Base-by-base conservation (phyloP, 2,797 vertebrate species). In the Rousettus madagascariensis region DNA sequence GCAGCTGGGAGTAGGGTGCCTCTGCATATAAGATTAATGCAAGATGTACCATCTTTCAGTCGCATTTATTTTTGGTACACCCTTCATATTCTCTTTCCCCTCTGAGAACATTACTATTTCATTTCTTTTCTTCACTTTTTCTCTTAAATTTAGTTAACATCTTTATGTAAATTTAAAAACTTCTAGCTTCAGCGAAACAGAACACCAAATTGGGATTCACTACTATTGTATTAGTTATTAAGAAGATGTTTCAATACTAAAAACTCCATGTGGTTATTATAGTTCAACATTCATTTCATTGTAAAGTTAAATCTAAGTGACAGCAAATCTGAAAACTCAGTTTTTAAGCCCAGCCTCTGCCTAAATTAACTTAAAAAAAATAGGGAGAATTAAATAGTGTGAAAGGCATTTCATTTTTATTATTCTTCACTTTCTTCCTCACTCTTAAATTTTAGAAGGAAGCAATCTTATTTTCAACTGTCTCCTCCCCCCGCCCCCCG, bases 371-470 rank as follows among this genome's bases (percentile, higher is more conserved):
- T 87, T 84, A 66, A 69, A 66, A 90, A 92, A 26, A 46, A 46
- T 13, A 46, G 12, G 12, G 46, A 41, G 7, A 33, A 61, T 41
- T 91, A 75, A 97, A 30, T 86, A 89, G 72, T 87, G 80, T 91
- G 78, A 55, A 68, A 97, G 94, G 26, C 57, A 59, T 26, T 59
- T 59, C 57, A 28, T 59, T 28, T 93, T 97, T 86, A 16, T 85
- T 69, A 83, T 12, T 65, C 22, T 94, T 91, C 8, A 19, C 66
- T 94, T 95, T 80, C 61, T 72, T 43, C 30, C 22, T 28, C 74
- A 84, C 61, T 96, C 95, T 94, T 96, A 66, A 80, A 94, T 96
- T 94, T 95, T 82, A 69, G 95, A 95, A 77, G 68, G 77, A 86
- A 90, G 82, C 24, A 61, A 77, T 86, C 69, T 90, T 90, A 79